These are phyloP conservation scores for Cataglyphis hispanica DNA, from an alignment of 1,140 invertebrate genomes.

Conservation along the genomic window DNA sequence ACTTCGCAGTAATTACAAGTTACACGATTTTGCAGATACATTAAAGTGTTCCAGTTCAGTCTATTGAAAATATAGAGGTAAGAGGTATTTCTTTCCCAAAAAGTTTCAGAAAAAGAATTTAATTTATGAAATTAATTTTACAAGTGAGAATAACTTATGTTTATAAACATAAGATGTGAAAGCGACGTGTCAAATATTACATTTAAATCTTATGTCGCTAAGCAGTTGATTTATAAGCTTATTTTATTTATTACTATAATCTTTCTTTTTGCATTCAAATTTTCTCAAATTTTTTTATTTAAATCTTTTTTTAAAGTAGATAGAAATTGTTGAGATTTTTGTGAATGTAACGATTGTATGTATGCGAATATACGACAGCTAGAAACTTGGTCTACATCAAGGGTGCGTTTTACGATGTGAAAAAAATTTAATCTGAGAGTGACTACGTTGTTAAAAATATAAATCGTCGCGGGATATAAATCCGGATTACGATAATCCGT, in stretches of 20 bases:
- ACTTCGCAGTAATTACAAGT: neutral
- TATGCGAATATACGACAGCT: slow-evolving; percentile 26
- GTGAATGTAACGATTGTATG: slow-evolving; percentile 9
- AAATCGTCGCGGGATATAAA: neutral
- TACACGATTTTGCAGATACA: slow-evolving; percentile 18
- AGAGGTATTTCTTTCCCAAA: slow-evolving; percentile 4
- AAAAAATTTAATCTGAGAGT: slow-evolving; percentile 19
- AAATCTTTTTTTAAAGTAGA: neutral
- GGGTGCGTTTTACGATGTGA: neutral
- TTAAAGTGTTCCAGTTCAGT: slow-evolving; percentile 6
- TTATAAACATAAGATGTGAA: neutral
- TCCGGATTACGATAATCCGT: slow-evolving; percentile 29
- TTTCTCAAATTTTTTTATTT: slow-evolving; percentile 3
- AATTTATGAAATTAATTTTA: slow-evolving; percentile 10
- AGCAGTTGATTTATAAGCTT: neutral
- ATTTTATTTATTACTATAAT: neutral
- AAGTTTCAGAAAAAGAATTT: slow-evolving; percentile 17
- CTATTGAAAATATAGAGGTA: neutral
- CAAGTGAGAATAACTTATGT: neutral
- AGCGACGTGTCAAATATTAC: too few relatives aligned
- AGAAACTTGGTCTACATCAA: neutral
- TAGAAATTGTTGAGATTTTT: slow-evolving; percentile 31
- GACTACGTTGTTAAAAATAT: slow-evolving; percentile 17
- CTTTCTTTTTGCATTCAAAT: neutral
- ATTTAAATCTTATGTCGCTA: too few relatives aligned